phyloP scores from a whole-genome alignment of 2,888 invertebrate genomes.

The Dryadula phaetusa region DNA sequence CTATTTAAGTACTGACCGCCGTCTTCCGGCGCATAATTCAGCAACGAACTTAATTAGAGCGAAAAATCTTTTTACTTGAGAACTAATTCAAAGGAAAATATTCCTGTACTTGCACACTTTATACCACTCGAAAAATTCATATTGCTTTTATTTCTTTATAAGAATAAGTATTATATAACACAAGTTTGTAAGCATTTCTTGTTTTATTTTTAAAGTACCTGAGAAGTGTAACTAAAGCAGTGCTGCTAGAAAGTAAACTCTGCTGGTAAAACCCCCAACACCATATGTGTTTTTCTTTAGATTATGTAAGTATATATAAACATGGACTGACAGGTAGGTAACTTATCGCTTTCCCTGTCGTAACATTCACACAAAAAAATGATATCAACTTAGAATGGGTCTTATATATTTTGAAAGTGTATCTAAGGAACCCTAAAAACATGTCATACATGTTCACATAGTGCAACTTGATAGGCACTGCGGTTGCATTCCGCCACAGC shows the following conservation, averaged over 20 bases:
- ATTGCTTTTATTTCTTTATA: not conserved
- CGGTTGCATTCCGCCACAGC: conserved; percentile 53
- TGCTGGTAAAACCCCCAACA: no score
- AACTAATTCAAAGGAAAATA: conserved; percentile 26
- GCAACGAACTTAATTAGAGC: conserved; percentile 30
- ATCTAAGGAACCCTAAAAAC: conserved; percentile 22
- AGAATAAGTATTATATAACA: not conserved
- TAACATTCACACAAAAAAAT: not conserved
- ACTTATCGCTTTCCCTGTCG: no score
- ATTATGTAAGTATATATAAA: no score
- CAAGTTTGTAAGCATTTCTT: not conserved
- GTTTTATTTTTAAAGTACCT: not conserved
- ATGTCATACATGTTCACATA: conserved; percentile 34
- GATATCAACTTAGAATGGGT: not conserved
- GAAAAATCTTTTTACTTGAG: conserved; percentile 23
- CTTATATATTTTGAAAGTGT: not conserved
- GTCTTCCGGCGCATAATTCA: conserved; percentile 27
- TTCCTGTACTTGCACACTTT: conserved; percentile 10
- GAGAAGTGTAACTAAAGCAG: not conserved
- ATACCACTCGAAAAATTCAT: not conserved
- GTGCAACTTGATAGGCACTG: conserved; percentile 53
- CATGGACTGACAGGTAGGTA: no score
- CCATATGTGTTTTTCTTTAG: no score
- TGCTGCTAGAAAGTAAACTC: not conserved
- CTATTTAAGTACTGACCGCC: conserved; percentile 18